Base-by-base conservation (phyloP, 2,113 vertebrate species). In the Scophthalmus maximus region DNA sequence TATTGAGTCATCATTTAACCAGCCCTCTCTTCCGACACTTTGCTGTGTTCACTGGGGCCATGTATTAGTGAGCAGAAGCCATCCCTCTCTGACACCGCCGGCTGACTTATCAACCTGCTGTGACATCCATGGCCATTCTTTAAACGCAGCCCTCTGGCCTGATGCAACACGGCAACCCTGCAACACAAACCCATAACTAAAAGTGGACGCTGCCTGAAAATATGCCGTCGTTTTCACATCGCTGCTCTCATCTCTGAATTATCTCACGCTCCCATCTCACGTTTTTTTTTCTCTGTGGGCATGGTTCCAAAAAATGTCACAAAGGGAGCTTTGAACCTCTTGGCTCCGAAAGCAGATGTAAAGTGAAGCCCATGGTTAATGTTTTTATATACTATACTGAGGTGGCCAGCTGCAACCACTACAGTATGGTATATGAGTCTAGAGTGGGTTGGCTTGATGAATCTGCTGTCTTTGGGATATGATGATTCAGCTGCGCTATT, bases 401-500 rank as follows among this genome's bases (percentile, higher is more conserved):
- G 17, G 40, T 52, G 71, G 78, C 76, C 56, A 57, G 75, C 58
- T 29, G 26, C 52, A 74, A 53, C 73, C 69, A 65, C 65, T 78
- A 76, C 53, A 40, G 29, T 59, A 51, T 49, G 60, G 76, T 73
- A 14, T 73, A 62, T 56, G 56, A 85, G 78, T 82, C 76, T 64
- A 55, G 68, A 80, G 84, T 70, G 69, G 68, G 42, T 49, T 59
- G 72, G 47, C 81, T 78, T 89, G 88, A 91, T 89, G 59, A 88
- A 92, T 92, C 78, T 83, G 82, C 88, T 86, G 89, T 90, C 91
- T 84, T 27, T 73, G 51, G 61, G 86, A 89, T 89, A 86, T 91
- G 91, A 90, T 88, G 91, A 90, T 91, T 92, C 91, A 89, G 91
- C 88, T 53, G 23, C 0, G 22, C 87, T 75, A 88, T 90, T 89